phyloP scores from a whole-genome alignment of 2,797 vertebrate genomes.

The Okamejei kenojei region DNA sequence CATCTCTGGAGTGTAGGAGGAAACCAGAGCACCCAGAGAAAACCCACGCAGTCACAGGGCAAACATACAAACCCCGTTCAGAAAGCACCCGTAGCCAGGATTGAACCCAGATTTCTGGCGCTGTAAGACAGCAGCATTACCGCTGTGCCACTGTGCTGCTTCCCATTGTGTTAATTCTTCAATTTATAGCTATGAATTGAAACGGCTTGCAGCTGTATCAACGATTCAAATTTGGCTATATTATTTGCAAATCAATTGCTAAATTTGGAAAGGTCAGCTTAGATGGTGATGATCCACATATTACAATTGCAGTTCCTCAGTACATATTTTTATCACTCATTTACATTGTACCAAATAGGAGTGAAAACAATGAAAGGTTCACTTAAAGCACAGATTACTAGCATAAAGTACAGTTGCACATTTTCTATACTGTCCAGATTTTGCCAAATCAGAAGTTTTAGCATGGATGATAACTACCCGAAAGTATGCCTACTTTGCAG shows the following conservation, averaged over 20 bases:
- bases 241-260: background rate
- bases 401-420: background rate
- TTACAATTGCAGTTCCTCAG: background rate
- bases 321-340: background rate
- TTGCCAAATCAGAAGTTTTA: background rate
- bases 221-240: background rate
- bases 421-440: background rate
- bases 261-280: background rate
- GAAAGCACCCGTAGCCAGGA: no score
- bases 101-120: no score
- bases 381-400: background rate
- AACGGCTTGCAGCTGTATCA: background rate
- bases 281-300: background rate
- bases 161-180: background rate
- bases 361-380: background rate
- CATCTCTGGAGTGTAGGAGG: no score
- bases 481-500: background rate
- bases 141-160: no score
- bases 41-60: no score
- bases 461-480: background rate
- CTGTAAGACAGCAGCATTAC: no score
- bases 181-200: background rate
- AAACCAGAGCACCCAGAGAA: no score
- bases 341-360: background rate
- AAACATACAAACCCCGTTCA: no score